Conservation (phyloP, 2,888 invertebrate genomes). For the Odontocolon sp. region DNA sequence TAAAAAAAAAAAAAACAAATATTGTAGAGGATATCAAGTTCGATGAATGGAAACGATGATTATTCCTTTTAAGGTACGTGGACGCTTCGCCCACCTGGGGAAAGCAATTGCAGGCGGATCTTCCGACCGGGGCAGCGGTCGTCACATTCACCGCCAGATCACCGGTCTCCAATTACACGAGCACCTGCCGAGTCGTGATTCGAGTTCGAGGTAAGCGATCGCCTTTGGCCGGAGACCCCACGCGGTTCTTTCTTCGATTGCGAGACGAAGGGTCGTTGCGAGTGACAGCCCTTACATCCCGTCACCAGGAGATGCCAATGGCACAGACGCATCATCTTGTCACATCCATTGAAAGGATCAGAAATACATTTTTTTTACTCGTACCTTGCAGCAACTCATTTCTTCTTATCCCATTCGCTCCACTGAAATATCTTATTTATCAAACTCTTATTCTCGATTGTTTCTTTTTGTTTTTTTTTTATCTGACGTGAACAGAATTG, state of each 20-base stretch:
- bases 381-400: conserved; percentile 1
- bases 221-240: conserved; percentile 24
- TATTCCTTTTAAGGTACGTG: conserved; percentile 81
- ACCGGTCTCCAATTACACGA: conserved; percentile 82
- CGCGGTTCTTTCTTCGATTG: conserved; percentile 29
- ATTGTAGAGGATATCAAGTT: no score
- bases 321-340: conserved; percentile 2
- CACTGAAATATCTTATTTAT: conserved; percentile 45
- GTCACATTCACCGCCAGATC: conserved; percentile 84
- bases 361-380: conserved; percentile 26
- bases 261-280: conserved; percentile 28
- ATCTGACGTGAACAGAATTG: conserved; percentile 27
- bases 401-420: not conserved
- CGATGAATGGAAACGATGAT: conserved; percentile 1
- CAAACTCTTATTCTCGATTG: conserved; percentile 31
- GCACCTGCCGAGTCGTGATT: conserved; percentile 84
- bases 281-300: conserved; percentile 41
- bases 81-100: conserved; percentile 85
- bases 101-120: conserved; percentile 83
- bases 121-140: conserved; percentile 84
- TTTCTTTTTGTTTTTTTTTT: conserved; percentile 6
- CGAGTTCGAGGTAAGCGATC: conserved; percentile 82
- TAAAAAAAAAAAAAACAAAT: no score
- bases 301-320: not conserved
- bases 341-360: conserved; percentile 22